Conservation (phyloP, 2,113 vertebrate species). For the Albula goreensis region DNA sequence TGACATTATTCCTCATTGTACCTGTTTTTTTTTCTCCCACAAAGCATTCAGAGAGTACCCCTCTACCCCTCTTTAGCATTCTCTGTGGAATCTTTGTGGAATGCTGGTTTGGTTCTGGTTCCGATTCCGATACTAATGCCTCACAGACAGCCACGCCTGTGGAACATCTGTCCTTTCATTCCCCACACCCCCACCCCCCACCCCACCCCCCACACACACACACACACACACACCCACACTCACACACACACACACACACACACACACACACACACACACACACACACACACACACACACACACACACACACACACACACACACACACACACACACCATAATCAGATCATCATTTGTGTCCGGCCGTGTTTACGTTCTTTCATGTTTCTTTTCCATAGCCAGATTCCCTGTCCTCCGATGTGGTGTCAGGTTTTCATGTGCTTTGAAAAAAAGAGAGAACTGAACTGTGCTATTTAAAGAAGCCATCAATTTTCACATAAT, state of each 20-base stretch:
- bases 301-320: not conserved
- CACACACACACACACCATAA: constrained; percentile 26
- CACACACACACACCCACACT: too few species aligned
- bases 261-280: not conserved
- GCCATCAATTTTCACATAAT: constrained; percentile 24
- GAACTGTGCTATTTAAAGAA: constrained; percentile 30
- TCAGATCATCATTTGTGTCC: constrained; percentile 23
- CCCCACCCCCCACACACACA: not conserved
- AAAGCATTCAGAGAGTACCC: not conserved
- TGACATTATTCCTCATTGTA: not conserved
- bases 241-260: too few species aligned
- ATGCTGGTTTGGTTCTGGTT: constrained; percentile 21
- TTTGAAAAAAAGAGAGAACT: constrained; percentile 3
- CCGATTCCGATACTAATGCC: constrained; percentile 28
- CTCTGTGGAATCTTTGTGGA: not conserved
- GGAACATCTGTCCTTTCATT: constrained; percentile 30
- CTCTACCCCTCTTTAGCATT: constrained; percentile 21
- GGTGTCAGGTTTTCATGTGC: not conserved
- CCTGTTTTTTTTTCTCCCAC: not conserved
- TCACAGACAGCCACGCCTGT: constrained; percentile 29
- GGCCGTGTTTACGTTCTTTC: not conserved
- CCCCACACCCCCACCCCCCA: not conserved
- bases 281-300: too few species aligned
- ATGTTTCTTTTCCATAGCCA: not conserved
- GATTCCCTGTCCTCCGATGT: not conserved